Evolutionary conservation across 2,113 vertebrate genomes (phyloP).

Genomic region (Ibidorhyncha struthersii): DNA sequence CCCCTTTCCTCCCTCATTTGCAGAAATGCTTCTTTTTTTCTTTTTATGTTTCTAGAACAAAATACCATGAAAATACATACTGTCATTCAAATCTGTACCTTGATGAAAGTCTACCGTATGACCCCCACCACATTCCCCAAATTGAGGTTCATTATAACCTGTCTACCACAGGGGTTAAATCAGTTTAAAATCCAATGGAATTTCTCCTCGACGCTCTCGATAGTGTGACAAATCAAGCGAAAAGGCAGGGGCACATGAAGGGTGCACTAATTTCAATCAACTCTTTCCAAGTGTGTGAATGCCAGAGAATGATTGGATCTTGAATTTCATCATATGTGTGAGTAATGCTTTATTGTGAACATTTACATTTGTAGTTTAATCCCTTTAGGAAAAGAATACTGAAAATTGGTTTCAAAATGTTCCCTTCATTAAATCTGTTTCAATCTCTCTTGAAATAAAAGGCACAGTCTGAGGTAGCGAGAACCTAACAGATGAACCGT

Average conservation of each 20-base stretch:
- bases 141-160: background rate
- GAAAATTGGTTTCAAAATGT: slow-evolving; percentile 66
- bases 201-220: slow-evolving; percentile 19
- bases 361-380: slow-evolving; percentile 64
- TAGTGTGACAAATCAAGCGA: slow-evolving; percentile 22
- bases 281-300: slow-evolving; percentile 45
- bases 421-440: slow-evolving; percentile 65
- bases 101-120: background rate
- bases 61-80: background rate
- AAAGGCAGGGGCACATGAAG: slow-evolving; percentile 49
- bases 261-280: slow-evolving; percentile 68
- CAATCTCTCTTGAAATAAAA: slow-evolving; percentile 68
- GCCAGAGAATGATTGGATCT: slow-evolving; percentile 54
- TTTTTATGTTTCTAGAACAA: background rate
- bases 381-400: slow-evolving; percentile 63
- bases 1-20: background rate
- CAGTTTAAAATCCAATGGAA: slow-evolving; percentile 48
- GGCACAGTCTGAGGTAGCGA: slow-evolving; percentile 1
- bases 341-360: slow-evolving; percentile 61
- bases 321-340: slow-evolving; percentile 56
- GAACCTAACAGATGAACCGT: slow-evolving; percentile 42
- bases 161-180: slow-evolving; percentile 15
- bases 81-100: background rate
- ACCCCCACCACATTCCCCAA: background rate
- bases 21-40: background rate